Conservation (phyloP, 2,888 invertebrate genomes). For the Scaptomyza tumidula region DNA sequence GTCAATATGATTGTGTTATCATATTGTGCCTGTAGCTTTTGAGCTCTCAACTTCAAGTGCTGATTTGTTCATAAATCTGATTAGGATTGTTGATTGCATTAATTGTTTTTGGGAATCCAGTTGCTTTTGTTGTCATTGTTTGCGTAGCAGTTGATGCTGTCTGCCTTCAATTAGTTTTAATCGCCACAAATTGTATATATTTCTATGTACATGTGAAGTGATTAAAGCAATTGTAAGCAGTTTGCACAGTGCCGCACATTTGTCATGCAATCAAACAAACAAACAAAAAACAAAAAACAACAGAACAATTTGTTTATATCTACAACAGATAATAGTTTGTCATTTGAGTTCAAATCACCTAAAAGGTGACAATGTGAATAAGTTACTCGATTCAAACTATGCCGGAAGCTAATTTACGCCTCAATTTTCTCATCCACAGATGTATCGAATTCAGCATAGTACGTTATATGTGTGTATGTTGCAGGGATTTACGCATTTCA, state of each 20-base stretch:
- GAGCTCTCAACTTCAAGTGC: background rate
- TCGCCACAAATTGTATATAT: conserved; percentile 23
- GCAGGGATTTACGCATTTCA: background rate
- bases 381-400: background rate
- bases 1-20: background rate
- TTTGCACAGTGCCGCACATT: conserved; percentile 26
- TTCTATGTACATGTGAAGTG: conserved; percentile 13
- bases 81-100: conserved; percentile 58
- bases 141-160: conserved; percentile 14
- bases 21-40: background rate
- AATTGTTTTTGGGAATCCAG: conserved; percentile 42
- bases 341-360: conserved; percentile 1
- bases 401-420: background rate
- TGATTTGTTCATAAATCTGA: conserved; percentile 36
- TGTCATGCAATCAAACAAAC: conserved; percentile 14
- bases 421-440: background rate
- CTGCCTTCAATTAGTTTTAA: conserved; percentile 49
- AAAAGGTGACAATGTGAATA: conserved; percentile 16
- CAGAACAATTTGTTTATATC: conserved; percentile 17
- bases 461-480: background rate
- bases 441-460: background rate
- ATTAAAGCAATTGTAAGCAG: conserved; percentile 52
- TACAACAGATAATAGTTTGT: conserved; percentile 11
- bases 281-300: conserved; percentile 25
- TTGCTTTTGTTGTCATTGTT: conserved; percentile 16